A percentile compares a stretch with the other conserved stretches of the same genome.
Conservation (phyloP, 2,113 vertebrate species). For the Gymnobelideus leadbeateri region DNA sequence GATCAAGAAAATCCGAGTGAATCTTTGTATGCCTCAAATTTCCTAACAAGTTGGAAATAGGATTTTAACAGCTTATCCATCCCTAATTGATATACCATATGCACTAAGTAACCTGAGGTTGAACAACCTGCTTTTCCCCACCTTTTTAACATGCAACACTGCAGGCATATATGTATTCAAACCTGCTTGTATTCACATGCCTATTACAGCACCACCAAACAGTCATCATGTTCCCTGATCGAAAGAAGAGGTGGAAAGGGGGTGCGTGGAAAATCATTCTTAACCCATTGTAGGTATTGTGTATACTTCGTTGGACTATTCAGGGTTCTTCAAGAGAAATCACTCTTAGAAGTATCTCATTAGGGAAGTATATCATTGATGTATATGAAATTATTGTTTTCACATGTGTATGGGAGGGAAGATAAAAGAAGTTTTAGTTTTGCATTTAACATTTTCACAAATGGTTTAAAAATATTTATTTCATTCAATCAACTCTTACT, state of each 20-base stretch:
- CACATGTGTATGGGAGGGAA: slow-evolving; percentile 58
- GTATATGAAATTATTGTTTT: slow-evolving; percentile 39
- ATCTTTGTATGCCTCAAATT: not conserved
- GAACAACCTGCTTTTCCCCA: slow-evolving; percentile 48
- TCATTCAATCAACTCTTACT: not conserved
- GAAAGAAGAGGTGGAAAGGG: not conserved
- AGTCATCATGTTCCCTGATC: slow-evolving; percentile 35
- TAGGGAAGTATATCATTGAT: slow-evolving; percentile 23
- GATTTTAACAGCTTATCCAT: slow-evolving; percentile 19
- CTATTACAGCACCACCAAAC: slow-evolving; percentile 27
- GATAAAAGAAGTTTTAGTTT: slow-evolving; percentile 39
- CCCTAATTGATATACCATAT: slow-evolving; percentile 23
- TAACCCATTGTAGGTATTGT: not conserved
- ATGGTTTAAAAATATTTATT: slow-evolving; percentile 48
- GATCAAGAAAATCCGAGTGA: not conserved
- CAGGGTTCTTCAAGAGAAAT: slow-evolving; percentile 29
- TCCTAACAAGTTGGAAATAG: slow-evolving; percentile 33
- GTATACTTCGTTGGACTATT: not conserved
- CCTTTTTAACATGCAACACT: slow-evolving; percentile 11
- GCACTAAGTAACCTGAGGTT: slow-evolving; percentile 7
- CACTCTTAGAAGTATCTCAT: slow-evolving; percentile 1
- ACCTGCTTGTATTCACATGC: slow-evolving; percentile 61
- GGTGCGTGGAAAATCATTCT: not conserved
- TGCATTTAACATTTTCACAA: slow-evolving; percentile 57
- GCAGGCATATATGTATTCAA: not conserved